Evolutionary conservation across 2,113 vertebrate genomes (phyloP).

Genomic region (Oostethus manadensis): DNA sequence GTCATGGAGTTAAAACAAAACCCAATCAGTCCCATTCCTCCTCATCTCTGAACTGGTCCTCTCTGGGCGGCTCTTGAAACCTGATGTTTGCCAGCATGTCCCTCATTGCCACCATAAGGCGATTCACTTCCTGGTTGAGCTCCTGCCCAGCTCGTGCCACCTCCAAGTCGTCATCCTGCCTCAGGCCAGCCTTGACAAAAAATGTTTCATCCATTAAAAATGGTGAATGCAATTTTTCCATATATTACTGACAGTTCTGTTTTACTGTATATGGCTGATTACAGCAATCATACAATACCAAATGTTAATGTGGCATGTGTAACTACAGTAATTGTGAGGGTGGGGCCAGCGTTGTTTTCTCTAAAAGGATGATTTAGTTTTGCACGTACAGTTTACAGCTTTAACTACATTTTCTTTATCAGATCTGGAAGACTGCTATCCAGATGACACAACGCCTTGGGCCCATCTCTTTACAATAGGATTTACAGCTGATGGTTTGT

Average conservation of each 20-base stretch:
- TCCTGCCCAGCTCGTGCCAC: slow-evolving; percentile 82
- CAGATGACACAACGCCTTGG: slow-evolving; percentile 24
- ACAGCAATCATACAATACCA: too few relatives aligned
- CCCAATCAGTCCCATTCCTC: slow-evolving; percentile 81
- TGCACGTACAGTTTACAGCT: background rate
- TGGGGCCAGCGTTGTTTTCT: too few relatives aligned
- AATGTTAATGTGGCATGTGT: too few relatives aligned
- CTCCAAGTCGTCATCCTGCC: slow-evolving; percentile 77
- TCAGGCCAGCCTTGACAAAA: slow-evolving; percentile 68
- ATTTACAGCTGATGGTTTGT: slow-evolving; percentile 7
- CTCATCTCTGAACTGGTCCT: slow-evolving; percentile 77
- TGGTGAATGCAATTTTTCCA: background rate
- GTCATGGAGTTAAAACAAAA: background rate
- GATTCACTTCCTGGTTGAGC: slow-evolving; percentile 88
- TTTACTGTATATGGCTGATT: too few relatives aligned
- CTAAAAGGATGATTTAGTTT: slow-evolving; percentile 1
- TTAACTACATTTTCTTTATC: slow-evolving; percentile 36
- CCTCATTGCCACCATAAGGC: slow-evolving; percentile 92
- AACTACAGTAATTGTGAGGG: background rate
- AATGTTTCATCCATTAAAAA: background rate
- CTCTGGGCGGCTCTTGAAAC: slow-evolving; percentile 82
- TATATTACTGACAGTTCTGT: background rate
- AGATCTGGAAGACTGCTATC: slow-evolving; percentile 7
- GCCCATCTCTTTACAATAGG: slow-evolving; percentile 18
- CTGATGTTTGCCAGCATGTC: slow-evolving; percentile 98